Evolutionary conservation across 2,888 invertebrate genomes (phyloP).

Genomic region (Helicoverpa assulta): DNA sequence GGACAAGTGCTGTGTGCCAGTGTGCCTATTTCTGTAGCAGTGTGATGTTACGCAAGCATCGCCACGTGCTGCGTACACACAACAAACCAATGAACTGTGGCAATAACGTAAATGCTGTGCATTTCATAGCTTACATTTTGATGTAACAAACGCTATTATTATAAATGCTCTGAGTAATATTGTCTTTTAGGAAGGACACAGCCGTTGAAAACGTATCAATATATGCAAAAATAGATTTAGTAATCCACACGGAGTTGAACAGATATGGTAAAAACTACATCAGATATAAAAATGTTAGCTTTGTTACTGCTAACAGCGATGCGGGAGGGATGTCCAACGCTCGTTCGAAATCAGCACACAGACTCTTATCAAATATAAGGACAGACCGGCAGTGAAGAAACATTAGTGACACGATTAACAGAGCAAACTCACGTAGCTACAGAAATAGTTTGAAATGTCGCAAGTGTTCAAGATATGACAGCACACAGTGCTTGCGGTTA

Average conservation of each 20-base stretch:
- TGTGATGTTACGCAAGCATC: constrained; percentile 62
- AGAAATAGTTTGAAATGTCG: constrained; percentile 36
- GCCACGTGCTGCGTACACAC: constrained; percentile 63
- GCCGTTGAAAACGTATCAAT: no score
- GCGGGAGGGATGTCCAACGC: no score
- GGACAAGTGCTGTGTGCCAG: constrained; percentile 71
- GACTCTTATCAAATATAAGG: no score
- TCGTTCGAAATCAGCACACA: no score
- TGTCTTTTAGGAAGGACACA: no score
- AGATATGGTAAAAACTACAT: no score
- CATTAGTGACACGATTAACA: constrained; percentile 24
- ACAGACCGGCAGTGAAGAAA: constrained; percentile 17
- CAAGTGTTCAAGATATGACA: constrained; percentile 31
- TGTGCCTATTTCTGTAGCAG: constrained; percentile 73
- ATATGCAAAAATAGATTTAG: no score
- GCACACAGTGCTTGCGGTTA: constrained; percentile 34
- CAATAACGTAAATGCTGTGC: constrained; percentile 35
- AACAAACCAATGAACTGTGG: constrained; percentile 57
- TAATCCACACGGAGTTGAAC: no score
- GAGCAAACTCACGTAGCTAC: constrained; percentile 33
- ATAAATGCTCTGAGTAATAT: background rate
- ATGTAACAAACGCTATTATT: background rate
- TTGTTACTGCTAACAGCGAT: no score
- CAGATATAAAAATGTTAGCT: no score
- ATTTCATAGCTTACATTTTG: constrained; percentile 12